Evolutionary conservation across 2,113 vertebrate species (phyloP).

Genomic region (Oncorhynchus keta): DNA sequence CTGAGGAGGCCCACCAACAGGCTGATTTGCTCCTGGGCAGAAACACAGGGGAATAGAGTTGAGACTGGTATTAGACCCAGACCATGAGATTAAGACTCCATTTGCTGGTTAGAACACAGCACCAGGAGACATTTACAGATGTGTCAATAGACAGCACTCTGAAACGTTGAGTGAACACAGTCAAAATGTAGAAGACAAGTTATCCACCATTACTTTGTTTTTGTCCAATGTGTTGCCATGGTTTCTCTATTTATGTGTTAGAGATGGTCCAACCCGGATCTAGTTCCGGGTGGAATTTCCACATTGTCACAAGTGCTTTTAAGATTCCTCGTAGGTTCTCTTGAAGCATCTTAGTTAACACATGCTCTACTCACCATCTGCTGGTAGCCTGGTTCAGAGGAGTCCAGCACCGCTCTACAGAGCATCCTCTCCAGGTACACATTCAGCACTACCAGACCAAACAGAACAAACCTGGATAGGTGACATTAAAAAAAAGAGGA

Average conservation of each 20-base stretch:
- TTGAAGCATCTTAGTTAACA: neutral
- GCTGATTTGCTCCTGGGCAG: slow-evolving; percentile 50
- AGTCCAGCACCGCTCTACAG: slow-evolving; percentile 62
- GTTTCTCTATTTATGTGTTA: too few species aligned
- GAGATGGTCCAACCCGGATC: too few species aligned
- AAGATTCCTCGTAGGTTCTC: neutral
- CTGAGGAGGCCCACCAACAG: slow-evolving; percentile 51
- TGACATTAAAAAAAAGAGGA: neutral
- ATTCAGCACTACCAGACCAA: slow-evolving; percentile 70
- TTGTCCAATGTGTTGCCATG: neutral
- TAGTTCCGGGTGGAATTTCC: too few species aligned
- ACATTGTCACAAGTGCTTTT: neutral
- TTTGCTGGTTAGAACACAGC: neutral
- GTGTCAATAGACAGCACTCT: neutral
- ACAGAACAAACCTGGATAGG: slow-evolving; percentile 63
- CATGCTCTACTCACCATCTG: slow-evolving; percentile 64
- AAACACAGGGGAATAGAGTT: neutral
- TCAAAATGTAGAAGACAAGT: neutral
- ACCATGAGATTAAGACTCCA: too few species aligned
- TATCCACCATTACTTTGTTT: neutral
- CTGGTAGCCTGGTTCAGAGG: slow-evolving; percentile 59
- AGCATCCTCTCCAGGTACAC: slow-evolving; percentile 75
- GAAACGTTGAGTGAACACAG: neutral
- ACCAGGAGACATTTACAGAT: neutral
- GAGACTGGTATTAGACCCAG: neutral